phyloP scores from a whole-genome alignment of 2,113 vertebrate species.

The Pterophyllum scalare region DNA sequence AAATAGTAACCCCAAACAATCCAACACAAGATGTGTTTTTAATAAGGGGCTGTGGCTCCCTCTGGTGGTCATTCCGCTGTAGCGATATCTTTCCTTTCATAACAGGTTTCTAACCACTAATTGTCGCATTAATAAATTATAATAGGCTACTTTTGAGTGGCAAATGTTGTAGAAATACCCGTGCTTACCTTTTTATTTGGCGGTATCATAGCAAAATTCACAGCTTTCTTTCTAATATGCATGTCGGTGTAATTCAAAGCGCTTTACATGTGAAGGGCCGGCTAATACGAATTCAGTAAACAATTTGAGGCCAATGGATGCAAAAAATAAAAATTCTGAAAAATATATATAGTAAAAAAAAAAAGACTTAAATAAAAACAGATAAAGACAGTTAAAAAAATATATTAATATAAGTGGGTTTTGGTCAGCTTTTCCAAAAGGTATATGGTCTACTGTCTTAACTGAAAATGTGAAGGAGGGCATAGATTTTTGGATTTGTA shows the following conservation, averaged over 20 bases:
- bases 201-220: neutral
- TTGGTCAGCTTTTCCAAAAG: no score
- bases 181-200: neutral
- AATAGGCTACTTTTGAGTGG: neutral
- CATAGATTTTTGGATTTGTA: no score
- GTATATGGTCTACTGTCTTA: no score
- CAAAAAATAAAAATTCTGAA: no score
- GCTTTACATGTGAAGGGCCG: neutral
- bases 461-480: no score
- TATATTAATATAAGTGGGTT: neutral
- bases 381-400: neutral
- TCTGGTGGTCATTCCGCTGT: constrained; percentile 34
- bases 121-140: neutral
- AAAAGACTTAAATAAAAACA: neutral
- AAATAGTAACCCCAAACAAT: constrained; percentile 1
- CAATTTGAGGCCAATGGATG: neutral
- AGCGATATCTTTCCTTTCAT: neutral
- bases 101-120: neutral
- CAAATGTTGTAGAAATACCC: neutral
- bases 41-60: constrained; percentile 20
- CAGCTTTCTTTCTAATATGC: neutral
- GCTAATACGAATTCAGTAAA: neutral
- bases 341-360: neutral
- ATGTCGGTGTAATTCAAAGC: neutral
- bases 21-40: neutral